A percentile compares a stretch with the other conserved stretches of the same genome.
Conservation (phyloP, 2,113 vertebrate species). For the Polyodon spathula region DNA sequence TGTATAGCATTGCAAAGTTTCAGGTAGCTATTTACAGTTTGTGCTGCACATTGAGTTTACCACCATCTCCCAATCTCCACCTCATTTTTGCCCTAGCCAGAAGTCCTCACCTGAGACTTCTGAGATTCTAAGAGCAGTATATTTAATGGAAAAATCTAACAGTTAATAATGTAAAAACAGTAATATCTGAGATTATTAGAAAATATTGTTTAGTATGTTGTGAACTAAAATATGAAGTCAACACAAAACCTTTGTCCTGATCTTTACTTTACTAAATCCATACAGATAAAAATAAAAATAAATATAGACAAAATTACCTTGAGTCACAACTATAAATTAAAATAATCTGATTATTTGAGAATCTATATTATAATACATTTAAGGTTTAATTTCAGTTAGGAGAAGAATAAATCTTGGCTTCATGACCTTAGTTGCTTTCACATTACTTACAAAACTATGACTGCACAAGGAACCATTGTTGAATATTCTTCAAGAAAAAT, state of each 20-base stretch:
- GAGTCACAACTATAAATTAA: conserved; percentile 6
- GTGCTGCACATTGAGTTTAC: too few species aligned
- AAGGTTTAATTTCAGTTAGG: neutral
- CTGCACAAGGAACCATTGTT: neutral
- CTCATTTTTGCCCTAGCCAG: too few species aligned
- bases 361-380: conserved; percentile 4
- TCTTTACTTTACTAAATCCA: conserved; percentile 14
- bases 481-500: neutral
- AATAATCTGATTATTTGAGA: neutral
- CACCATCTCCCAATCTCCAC: too few species aligned
- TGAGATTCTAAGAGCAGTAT: too few species aligned
- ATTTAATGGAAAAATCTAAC: neutral
- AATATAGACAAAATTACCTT: conserved; percentile 20
- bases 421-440: neutral
- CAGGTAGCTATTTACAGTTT: too few species aligned
- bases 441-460: conserved; percentile 1
- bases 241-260: neutral
- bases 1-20: too few species aligned
- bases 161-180: conserved; percentile 10
- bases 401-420: neutral
- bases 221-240: too few species aligned
- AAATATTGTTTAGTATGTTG: conserved; percentile 1
- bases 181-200: conserved; percentile 22
- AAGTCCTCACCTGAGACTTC: too few species aligned
- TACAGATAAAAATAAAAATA: too few species aligned